Conservation (phyloP, 2,113 vertebrate genomes). For the Psilopsiagon aurifrons region DNA sequence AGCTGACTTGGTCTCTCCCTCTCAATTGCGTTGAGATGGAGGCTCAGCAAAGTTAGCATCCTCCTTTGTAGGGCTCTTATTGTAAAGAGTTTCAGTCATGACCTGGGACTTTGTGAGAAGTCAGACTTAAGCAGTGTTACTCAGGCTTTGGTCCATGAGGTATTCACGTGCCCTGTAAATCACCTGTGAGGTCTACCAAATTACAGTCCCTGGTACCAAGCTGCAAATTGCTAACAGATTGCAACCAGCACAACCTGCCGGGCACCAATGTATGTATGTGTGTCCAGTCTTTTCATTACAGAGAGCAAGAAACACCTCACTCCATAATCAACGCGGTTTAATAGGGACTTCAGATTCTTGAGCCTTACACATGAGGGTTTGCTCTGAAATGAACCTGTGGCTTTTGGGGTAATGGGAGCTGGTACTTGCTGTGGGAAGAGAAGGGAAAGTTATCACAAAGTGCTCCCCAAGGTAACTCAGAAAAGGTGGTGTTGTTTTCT, state of each 20-base stretch:
- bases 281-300: neutral
- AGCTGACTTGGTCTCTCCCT: neutral
- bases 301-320: neutral
- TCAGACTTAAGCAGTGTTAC: neutral
- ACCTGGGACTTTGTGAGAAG: neutral
- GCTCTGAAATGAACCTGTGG: neutral
- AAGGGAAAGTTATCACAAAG: neutral
- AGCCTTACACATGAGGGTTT: neutral
- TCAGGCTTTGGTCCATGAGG: neutral
- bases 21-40: neutral
- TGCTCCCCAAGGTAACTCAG: neutral
- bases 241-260: neutral
- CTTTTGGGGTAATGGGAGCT: neutral
- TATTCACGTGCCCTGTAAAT: conserved; percentile 32
- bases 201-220: neutral
- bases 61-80: neutral
- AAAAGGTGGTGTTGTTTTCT: neutral
- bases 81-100: neutral
- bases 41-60: neutral
- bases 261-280: neutral
- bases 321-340: accelerated
- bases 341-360: neutral
- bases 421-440: neutral
- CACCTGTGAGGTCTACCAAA: conserved; percentile 28
- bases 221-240: conserved; percentile 4